Evolutionary conservation across 2,888 invertebrate species (phyloP), one percentile per base, ranked within the genome.

Genomic region (Cantharis rufa): DNA sequence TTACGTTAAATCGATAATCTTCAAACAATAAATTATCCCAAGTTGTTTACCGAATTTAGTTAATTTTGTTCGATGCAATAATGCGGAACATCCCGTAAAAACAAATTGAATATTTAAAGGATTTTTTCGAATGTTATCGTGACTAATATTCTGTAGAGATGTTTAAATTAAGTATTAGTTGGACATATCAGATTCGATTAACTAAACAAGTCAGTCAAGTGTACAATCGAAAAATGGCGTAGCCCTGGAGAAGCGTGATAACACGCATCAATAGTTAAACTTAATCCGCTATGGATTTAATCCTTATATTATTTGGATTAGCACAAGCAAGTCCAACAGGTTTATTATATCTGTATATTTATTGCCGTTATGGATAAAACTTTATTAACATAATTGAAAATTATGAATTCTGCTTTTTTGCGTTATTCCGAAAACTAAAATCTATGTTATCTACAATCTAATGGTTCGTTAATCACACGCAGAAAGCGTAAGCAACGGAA

Each of bases 241-340:
- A 74, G 84, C 85, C 83, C 88, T 88, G 88, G 84, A 84, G 85
- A 85, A 84, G 82, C 81, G 81, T 84, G 88, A 88, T 88, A 88
- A 87, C 88, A 87, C 87, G 87, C 88, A 85, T 86, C 87, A 87
- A 87, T 88, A 84, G 86, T 84, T 84, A 84, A 85, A 86, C 85
- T 85, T 86, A 88, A 88, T 88, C 88, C 87, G 83, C 81, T 82
- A 83, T 84, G 83, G 84, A 86, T 87, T 87, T 88, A 88, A 88
- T 88, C 88, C 87, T 84, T 85, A 86, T 86, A 88, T 87, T 87
- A 86, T 85, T 84, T 82, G 86, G 87, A 87, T 88, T 86, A 87
- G 83, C 83, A 82, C 80, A 82, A 82, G 78, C 84, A 84, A 85
- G 83, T 84, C 82, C 83, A 85, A 85, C 83, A 84, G 86, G 85